phyloP scores from a whole-genome alignment of 2,888 invertebrate genomes.

The Troides aeacus region DNA sequence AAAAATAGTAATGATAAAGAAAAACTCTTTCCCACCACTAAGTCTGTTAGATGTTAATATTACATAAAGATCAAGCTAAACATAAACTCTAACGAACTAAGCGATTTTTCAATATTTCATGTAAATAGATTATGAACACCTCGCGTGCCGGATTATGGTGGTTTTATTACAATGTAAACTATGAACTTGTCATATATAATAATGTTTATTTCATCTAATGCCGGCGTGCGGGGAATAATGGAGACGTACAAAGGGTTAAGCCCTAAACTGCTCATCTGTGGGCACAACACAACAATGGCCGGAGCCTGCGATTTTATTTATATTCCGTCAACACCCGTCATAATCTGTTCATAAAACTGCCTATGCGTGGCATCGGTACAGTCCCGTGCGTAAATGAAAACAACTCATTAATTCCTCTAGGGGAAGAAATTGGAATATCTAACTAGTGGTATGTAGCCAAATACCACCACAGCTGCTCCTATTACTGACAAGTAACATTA shows the following conservation, averaged over 20 bases:
- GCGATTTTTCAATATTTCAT: too few species aligned
- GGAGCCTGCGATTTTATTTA: conserved; percentile 44
- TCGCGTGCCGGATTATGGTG: conserved; percentile 4
- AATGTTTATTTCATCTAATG: conserved; percentile 24
- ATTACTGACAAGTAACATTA: too few species aligned
- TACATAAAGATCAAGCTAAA: too few species aligned
- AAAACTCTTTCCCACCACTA: too few species aligned
- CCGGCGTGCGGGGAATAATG: conserved; percentile 16
- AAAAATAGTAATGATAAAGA: too few species aligned
- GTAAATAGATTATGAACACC: too few species aligned
- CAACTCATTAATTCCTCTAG: too few species aligned
- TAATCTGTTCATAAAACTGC: conserved; percentile 47
- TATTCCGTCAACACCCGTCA: conserved; percentile 55
- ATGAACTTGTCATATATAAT: conserved; percentile 14
- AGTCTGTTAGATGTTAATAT: too few species aligned
- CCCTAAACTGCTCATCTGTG: conserved; percentile 28
- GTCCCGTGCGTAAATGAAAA: conserved; percentile 12
- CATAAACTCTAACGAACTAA: too few species aligned
- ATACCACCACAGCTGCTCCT: too few species aligned
- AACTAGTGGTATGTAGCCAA: too few species aligned
- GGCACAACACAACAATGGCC: conserved; percentile 31
- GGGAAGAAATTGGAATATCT: too few species aligned
- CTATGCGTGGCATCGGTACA: conserved; percentile 38
- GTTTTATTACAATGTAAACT: conserved; percentile 9
- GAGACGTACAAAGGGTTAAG: conserved; percentile 27